These are phyloP conservation scores for Dryobotodes eremita DNA, from an alignment of 2,888 invertebrate genomes.

Conservation along the genomic window DNA sequence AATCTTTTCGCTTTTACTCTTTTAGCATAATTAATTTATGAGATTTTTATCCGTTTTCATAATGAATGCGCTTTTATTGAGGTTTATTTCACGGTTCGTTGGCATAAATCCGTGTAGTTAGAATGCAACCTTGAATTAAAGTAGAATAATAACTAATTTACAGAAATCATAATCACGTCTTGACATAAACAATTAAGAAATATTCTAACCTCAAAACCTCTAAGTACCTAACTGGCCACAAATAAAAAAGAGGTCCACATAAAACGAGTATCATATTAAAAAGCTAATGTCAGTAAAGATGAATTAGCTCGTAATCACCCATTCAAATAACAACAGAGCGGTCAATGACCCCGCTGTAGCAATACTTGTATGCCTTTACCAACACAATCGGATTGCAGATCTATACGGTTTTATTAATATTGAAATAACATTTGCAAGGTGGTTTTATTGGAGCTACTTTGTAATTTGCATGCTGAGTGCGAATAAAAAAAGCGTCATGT, in stretches of 20 bases:
- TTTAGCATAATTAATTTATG: conserved; percentile 20
- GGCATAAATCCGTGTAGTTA: not conserved
- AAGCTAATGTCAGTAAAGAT: conserved; percentile 25
- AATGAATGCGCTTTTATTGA: not conserved
- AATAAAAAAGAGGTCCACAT: conserved; percentile 14
- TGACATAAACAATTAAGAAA: conserved; percentile 16
- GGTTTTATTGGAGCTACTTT: conserved; percentile 20
- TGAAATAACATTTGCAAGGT: conserved; percentile 52
- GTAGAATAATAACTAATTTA: conserved; percentile 3
- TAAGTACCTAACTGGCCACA: not conserved
- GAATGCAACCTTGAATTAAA: conserved; percentile 15
- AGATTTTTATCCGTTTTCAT: conserved; percentile 13
- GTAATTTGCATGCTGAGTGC: conserved; percentile 30
- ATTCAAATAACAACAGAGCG: conserved; percentile 61
- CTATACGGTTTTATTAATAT: conserved; percentile 59
- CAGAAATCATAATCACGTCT: conserved; percentile 12
- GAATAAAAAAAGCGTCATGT: conserved; percentile 19
- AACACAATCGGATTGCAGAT: conserved; percentile 61
- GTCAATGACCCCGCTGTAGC: conserved; percentile 69
- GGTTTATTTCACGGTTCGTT: not conserved
- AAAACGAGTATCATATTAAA: conserved; percentile 8
- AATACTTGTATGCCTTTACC: conserved; percentile 60
- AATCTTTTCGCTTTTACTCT: conserved; percentile 42
- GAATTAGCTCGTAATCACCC: conserved; percentile 53
- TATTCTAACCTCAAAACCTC: conserved; percentile 16